Conservation (phyloP, 2,797 vertebrate species). For the Manis javanica region DNA sequence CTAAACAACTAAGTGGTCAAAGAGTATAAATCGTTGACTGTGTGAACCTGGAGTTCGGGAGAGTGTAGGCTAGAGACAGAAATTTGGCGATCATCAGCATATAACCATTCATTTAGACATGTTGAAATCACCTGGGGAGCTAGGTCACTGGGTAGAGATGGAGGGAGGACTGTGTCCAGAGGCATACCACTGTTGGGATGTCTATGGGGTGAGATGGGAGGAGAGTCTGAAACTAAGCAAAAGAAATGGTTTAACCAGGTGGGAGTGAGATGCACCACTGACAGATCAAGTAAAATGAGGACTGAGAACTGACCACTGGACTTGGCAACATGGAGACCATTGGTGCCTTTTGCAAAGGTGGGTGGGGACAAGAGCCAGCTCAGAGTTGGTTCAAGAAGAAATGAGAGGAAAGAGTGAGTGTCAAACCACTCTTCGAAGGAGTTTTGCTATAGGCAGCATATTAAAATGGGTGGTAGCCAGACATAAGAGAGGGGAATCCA, state of each 20-base stretch:
- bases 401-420: neutral
- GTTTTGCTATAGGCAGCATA: neutral
- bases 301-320: neutral
- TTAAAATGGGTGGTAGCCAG: neutral
- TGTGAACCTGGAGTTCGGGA: neutral
- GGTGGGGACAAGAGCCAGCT: neutral
- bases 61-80: neutral
- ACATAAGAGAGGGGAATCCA: neutral
- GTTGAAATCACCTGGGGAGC: neutral
- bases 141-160: neutral
- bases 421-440: neutral
- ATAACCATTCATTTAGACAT: no score
- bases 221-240: neutral
- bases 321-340: neutral
- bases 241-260: no score
- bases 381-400: neutral
- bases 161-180: neutral
- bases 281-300: neutral
- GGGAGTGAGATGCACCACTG: neutral
- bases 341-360: neutral
- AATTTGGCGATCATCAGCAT: accelerated
- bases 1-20: no score
- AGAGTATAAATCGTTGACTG: neutral
- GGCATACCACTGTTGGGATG: no score
- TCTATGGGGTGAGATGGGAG: neutral